phyloP scores from a whole-genome alignment of 2,113 vertebrate species.

The Rynchops niger region DNA sequence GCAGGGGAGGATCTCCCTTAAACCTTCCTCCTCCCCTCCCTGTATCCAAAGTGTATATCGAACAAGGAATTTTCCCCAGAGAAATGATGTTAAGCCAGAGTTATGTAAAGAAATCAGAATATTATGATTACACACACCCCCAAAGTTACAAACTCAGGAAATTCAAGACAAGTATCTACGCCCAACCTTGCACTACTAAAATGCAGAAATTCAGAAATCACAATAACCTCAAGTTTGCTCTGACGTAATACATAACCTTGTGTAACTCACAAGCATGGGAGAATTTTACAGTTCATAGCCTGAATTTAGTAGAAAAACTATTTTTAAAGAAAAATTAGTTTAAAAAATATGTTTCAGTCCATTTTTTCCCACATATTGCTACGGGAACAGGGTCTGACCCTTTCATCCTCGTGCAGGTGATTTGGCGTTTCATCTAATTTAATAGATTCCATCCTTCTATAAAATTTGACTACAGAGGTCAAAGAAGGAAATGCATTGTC shows the following conservation, averaged over 20 bases:
- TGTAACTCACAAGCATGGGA: background rate
- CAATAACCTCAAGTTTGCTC: background rate
- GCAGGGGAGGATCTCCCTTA: background rate
- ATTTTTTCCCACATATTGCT: background rate
- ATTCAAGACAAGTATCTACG: background rate
- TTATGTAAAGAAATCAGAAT: background rate
- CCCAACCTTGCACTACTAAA: background rate
- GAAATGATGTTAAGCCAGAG: background rate
- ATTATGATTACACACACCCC: background rate
- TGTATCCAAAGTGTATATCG: background rate
- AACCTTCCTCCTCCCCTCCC: background rate
- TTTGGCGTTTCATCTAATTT: background rate
- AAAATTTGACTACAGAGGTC: background rate
- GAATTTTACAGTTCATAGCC: background rate
- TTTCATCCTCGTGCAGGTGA: background rate
- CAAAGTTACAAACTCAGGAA: background rate
- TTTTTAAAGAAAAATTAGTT: background rate
- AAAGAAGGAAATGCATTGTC: constrained; percentile 51
- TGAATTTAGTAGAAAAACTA: background rate
- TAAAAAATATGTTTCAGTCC: background rate
- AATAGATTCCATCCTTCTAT: background rate
- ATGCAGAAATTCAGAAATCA: background rate
- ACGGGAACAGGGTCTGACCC: background rate
- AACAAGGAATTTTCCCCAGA: background rate
- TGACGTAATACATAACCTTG: background rate